Conservation (phyloP, 2,797 vertebrate species). For the Avahi laniger region DNA sequence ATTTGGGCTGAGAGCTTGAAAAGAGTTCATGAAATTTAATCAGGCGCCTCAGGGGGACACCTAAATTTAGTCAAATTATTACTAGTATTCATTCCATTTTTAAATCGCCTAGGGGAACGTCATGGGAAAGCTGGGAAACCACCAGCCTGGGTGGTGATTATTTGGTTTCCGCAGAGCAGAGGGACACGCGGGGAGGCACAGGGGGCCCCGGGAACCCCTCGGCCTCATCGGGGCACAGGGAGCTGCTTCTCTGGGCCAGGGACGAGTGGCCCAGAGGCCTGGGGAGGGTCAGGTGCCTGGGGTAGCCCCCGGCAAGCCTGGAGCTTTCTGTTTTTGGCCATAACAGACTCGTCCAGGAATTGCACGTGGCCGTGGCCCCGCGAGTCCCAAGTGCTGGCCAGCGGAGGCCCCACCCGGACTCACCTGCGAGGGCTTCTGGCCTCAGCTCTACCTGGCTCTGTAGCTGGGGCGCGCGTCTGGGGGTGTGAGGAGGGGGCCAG, state of each 20-base stretch:
- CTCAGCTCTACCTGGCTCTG: not conserved
- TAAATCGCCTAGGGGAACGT: constrained; percentile 66
- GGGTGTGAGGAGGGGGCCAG: not conserved
- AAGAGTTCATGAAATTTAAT: constrained; percentile 74
- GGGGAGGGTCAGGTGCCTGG: rapidly evolving
- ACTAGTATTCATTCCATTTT: constrained; percentile 70
- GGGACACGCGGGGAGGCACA: rapidly evolving
- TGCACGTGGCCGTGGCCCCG: rapidly evolving
- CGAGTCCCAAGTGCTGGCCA: not conserved
- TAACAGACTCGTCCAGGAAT: rapidly evolving
- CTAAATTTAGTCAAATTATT: constrained; percentile 79
- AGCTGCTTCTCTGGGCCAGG: not conserved
- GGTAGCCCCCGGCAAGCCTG: not conserved
- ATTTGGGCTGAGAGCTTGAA: constrained; percentile 41
- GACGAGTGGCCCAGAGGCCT: not conserved
- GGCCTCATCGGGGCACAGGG: not conserved
- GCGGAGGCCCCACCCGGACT: not conserved
- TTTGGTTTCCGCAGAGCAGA: not conserved
- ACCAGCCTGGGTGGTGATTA: constrained; percentile 26
- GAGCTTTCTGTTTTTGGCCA: not conserved
- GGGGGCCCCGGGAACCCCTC: rapidly evolving
- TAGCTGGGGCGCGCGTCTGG: not conserved
- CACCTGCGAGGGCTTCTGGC: not conserved
- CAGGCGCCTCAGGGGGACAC: constrained; percentile 70
- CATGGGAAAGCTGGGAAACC: constrained; percentile 1